A percentile compares a stretch with the other conserved stretches of the same genome.
Conservation (phyloP, 2,888 invertebrate species). For the Diplazon laetatorius region DNA sequence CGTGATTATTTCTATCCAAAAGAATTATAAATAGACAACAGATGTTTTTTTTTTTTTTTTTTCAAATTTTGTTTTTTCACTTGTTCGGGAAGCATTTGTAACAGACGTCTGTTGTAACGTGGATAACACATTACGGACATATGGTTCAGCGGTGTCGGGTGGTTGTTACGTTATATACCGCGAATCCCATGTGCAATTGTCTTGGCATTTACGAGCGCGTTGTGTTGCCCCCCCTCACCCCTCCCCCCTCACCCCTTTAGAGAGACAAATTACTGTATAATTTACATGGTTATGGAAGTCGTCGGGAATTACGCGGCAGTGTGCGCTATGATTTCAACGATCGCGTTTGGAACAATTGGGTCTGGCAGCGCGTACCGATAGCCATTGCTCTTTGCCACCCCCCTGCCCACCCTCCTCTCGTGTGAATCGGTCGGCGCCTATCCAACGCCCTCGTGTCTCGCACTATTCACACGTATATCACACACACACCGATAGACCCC, state of each 20-base stretch:
- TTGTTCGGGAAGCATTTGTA: not conserved
- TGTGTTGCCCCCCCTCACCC: not conserved
- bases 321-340: not conserved
- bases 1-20: too few species aligned
- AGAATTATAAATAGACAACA: not conserved
- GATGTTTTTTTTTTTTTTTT: too few species aligned
- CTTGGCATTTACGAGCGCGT: constrained; percentile 27
- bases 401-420: not conserved
- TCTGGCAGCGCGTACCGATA: constrained; percentile 19
- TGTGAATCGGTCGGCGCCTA: constrained; percentile 35
- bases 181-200: constrained; percentile 39
- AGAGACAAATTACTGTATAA: constrained; percentile 56
- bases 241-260: too few species aligned
- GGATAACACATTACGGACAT: not conserved
- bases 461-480: constrained; percentile 53
- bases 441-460: constrained; percentile 7
- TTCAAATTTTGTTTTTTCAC: not conserved
- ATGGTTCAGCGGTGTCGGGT: constrained; percentile 1
- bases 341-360: constrained; percentile 10
- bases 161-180: constrained; percentile 3
- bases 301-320: constrained; percentile 12
- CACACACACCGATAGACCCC: too few species aligned
- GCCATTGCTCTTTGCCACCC: constrained; percentile 24
- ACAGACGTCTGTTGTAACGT: not conserved
- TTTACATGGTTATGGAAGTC: constrained; percentile 50